Conservation (phyloP, 2,888 invertebrate genomes). For the Acanthosoma haemorrhoidale region DNA sequence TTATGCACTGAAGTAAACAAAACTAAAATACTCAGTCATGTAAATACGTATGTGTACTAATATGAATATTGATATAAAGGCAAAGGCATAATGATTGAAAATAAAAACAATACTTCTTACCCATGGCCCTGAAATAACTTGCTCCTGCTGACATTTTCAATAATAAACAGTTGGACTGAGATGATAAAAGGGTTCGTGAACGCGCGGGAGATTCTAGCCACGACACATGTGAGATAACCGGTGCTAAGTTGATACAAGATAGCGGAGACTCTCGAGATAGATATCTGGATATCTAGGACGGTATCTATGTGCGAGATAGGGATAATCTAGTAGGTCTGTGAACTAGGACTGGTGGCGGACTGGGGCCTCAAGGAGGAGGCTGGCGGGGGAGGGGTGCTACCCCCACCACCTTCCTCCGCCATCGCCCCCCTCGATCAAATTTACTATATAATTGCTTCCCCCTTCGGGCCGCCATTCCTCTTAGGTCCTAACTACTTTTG, state of each 20-base stretch:
- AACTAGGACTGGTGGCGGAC: background rate
- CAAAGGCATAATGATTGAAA: too few relatives aligned
- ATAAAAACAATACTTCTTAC: background rate
- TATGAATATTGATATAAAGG: too few relatives aligned
- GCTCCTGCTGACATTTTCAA: background rate
- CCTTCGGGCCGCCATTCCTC: slow-evolving; percentile 13
- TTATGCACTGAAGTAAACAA: too few relatives aligned
- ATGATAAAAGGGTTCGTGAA: background rate
- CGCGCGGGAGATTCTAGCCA: too few relatives aligned
- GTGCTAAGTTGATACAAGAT: background rate
- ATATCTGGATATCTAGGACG: background rate
- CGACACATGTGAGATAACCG: background rate
- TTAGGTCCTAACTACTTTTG: background rate
- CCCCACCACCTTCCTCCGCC: background rate
- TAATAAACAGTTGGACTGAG: background rate
- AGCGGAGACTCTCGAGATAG: background rate
- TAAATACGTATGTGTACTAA: too few relatives aligned
- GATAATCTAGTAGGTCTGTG: background rate
- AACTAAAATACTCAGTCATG: too few relatives aligned
- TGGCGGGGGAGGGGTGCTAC: background rate
- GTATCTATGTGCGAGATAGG: too few relatives aligned
- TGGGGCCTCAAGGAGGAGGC: background rate
- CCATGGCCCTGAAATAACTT: background rate
- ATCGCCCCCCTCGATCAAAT: background rate
- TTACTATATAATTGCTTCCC: slow-evolving; percentile 21